These are phyloP conservation scores for Yasuhikotakia modesta DNA, from an alignment of 2,797 vertebrate genomes.

Conservation along the genomic window DNA sequence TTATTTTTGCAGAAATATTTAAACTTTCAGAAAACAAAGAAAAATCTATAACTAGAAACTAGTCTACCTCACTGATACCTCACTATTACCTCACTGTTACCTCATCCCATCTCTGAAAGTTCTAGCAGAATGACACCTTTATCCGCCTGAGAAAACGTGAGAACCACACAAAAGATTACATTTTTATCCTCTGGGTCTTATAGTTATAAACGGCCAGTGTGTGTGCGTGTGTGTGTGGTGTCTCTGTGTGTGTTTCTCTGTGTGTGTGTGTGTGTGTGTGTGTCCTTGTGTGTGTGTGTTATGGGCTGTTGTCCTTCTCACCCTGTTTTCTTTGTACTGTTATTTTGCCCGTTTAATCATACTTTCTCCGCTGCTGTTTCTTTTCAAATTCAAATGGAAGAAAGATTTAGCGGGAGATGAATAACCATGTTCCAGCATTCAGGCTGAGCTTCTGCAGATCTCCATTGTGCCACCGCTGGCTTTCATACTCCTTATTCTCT, in stretches of 20 bases:
- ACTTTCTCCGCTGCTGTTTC: conserved; percentile 52
- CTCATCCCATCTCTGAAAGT: neutral
- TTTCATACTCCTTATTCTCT: conserved; percentile 57
- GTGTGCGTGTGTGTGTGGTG: too few species aligned
- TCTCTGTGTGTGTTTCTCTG: too few species aligned
- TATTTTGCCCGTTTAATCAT: conserved; percentile 41
- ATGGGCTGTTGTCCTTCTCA: conserved; percentile 40
- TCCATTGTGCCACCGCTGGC: conserved; percentile 54
- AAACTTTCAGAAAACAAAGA: too few species aligned
- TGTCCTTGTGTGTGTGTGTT: too few species aligned
- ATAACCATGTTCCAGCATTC: conserved; percentile 53
- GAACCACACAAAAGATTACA: conserved; percentile 6
- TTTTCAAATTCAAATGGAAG: conserved; percentile 61
- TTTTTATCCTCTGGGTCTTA: conserved; percentile 38
- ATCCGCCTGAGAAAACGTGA: conserved; percentile 11
- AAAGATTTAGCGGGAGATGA: conserved; percentile 57
- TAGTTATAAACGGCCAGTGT: conserved; percentile 39
- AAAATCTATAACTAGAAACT: neutral
- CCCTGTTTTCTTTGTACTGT: conserved; percentile 48
- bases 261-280: too few species aligned
- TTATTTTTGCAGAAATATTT: too few species aligned
- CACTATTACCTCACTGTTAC: too few species aligned
- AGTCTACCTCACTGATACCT: too few species aligned
- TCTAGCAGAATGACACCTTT: neutral
- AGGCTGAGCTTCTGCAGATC: conserved; percentile 21